Base-by-base conservation (phyloP, 1,140 invertebrate genomes). In the Drosophila novamexicana region DNA sequence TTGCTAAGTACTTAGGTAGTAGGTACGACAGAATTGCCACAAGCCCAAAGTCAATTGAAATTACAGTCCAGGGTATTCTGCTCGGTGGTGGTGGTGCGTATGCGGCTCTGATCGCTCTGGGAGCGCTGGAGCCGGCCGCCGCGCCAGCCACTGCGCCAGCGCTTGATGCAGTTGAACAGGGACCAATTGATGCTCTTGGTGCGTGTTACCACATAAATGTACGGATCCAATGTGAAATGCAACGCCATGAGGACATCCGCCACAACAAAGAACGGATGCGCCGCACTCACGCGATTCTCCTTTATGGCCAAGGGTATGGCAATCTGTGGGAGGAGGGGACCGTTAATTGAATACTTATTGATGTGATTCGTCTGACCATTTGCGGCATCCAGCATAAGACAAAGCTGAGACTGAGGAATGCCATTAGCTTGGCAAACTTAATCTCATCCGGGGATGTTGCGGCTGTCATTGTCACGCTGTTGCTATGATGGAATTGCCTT, bases 381-480 rank as follows among this genome's bases (percentile, higher is more conserved):
- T 97, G 96, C 2, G 97, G 97, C 93, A 97, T 94, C 97, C 97
- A 97, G 85, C 96, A 97, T 1, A 96, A 93, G 52, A 97, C 95
- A 81, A 97, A 97, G 3, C 96, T 95, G 45, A 97, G 95, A 49
- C 96, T 97, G 1, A 97, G 94, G 6, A 96, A 94, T 0, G 95
- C 95, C 97, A 97, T 97, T 2, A 97, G 93, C 75, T 95, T 94
- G 45, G 96, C 96, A 92, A 97, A 97, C 45, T 96, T 96, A 53
- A 96, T 94, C 92, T 97, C 97, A 85, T 97, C 96, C 0, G 94
- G 94, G 0, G 96, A 97, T 62, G 95, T 94, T 3, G 76, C 73
- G 8, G 94, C 84, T 1, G 80, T 67, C 85, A 92, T 89, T 0
- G 85, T 91, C 3, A 92, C 88, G 44, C 91, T 92, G 40, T 91